Evolutionary conservation across 1,140 invertebrate genomes (phyloP).

Genomic region (Ceratina australensis): DNA sequence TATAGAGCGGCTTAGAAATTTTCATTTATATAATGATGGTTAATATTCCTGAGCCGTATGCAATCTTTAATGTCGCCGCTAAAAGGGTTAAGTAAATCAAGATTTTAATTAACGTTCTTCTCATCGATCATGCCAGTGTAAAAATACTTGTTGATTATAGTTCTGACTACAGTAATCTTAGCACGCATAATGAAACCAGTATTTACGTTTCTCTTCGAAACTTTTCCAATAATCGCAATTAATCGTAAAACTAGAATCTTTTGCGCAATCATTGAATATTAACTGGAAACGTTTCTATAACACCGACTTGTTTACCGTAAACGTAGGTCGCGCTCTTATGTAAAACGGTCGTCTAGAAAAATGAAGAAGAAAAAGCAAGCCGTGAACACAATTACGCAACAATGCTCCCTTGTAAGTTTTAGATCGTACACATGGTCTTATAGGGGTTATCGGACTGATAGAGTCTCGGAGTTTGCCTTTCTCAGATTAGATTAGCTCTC

Average conservation of each 20-base stretch:
- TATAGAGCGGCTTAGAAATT: too few relatives aligned
- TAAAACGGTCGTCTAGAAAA: not conserved
- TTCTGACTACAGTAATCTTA: too few relatives aligned
- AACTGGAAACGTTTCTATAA: not conserved
- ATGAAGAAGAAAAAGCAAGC: not conserved
- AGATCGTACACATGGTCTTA: slow-evolving; percentile 38
- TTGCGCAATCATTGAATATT: not conserved
- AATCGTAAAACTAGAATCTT: not conserved
- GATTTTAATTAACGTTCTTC: too few relatives aligned
- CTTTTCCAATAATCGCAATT: too few relatives aligned
- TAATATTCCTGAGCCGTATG: too few relatives aligned
- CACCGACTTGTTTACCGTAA: slow-evolving; percentile 6
- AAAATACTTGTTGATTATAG: too few relatives aligned
- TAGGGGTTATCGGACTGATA: slow-evolving; percentile 46
- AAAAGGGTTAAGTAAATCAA: not conserved
- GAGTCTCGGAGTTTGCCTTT: slow-evolving; percentile 39
- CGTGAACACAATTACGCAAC: not conserved
- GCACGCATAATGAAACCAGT: too few relatives aligned
- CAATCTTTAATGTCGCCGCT: too few relatives aligned
- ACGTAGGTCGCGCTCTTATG: not conserved
- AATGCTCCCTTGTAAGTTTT: slow-evolving; percentile 13
- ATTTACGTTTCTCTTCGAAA: too few relatives aligned
- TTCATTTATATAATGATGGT: too few relatives aligned
- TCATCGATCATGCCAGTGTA: too few relatives aligned
- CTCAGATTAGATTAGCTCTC: slow-evolving; percentile 53